phyloP scores from a whole-genome alignment of 2,797 vertebrate genomes.

The Hippocampus kuda region DNA sequence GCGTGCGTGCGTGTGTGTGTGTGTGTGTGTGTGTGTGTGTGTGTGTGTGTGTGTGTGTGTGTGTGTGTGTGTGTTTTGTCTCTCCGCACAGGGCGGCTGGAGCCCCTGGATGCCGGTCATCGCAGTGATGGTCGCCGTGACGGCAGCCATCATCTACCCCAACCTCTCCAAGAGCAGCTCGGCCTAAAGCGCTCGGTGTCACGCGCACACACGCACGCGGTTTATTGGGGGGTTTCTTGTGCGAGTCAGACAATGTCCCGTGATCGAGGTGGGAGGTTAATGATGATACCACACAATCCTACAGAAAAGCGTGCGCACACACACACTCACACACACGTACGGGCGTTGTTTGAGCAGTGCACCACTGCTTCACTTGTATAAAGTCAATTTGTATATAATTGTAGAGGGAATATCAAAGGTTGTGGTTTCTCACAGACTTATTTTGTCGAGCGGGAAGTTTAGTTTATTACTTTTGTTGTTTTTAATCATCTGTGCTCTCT shows the following conservation, averaged over 20 bases:
- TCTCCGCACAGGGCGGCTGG: conserved; percentile 82
- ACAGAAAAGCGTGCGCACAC: conserved; percentile 17
- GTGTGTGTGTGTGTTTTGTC: neutral
- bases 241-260: neutral
- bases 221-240: neutral
- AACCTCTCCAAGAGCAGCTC: conserved; percentile 91
- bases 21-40: neutral
- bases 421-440: conserved; percentile 74
- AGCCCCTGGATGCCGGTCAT: conserved; percentile 93
- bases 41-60: neutral
- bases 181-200: conserved; percentile 63
- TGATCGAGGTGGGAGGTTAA: neutral
- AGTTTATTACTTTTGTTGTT: conserved; percentile 19
- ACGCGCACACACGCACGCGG: conserved; percentile 12
- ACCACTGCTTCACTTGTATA: conserved; percentile 87
- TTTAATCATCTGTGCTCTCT: neutral
- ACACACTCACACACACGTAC: conserved; percentile 8
- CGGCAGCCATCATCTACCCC: conserved; percentile 90
- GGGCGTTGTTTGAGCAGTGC: conserved; percentile 42
- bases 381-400: conserved; percentile 90
- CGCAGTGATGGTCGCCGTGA: conserved; percentile 91
- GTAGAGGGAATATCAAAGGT: conserved; percentile 83
- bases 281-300: neutral
- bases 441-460: conserved; percentile 54
- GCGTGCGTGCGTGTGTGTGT: neutral